Base-by-base conservation (phyloP, 1,140 invertebrate genomes). In the Drosophila parabipectinata region DNA sequence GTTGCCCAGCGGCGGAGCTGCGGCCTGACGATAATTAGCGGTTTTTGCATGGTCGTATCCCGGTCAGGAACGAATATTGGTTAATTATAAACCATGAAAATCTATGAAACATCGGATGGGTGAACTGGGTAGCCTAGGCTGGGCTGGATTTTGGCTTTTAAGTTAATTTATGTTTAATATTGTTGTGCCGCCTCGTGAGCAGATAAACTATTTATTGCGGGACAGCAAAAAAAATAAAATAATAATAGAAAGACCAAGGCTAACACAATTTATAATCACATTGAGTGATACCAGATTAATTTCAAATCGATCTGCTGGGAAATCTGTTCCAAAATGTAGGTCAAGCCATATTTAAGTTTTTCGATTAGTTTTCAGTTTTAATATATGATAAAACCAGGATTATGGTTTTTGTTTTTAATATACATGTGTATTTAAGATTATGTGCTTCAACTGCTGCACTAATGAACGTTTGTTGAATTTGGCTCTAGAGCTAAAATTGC, bases 401-500 rank as follows among this genome's bases (percentile, higher is more conserved):
- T 26, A 54, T 15, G 10, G 21, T 37, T 24, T 4, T 8, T 8
- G 12, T 12, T 45, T 53, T 28, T 21, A 18, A 12, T 15, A 15
- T 21, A 21, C 3, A 21, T 21, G 3, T 3, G 26, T 18, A 10
- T 14, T 26, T 44, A 3, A 8, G 12, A 18, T 26, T 34, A 24
- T 24, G 32, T 53, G 41, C 50, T 47, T 44, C 34, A n/a, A 28
- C 60, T 34, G 21, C 47, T 24, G 4, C 26, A n/a, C 37, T 59
- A 53, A 69, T 79, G 66, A 68, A 52, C 21, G 15, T 59, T 50
- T 55, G 72, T 64, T 69, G 57, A 80, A 71, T 60, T 84, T 67
- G 45, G 69, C 74, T 85, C 87, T 67, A 85, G 48, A 63, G 74
- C 81, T 78, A 64, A 51, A 67, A 82, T 67, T 75, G 58, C 64